Evolutionary conservation across 2,113 vertebrate species (phyloP).

Genomic region (Oreocharis arfaki): DNA sequence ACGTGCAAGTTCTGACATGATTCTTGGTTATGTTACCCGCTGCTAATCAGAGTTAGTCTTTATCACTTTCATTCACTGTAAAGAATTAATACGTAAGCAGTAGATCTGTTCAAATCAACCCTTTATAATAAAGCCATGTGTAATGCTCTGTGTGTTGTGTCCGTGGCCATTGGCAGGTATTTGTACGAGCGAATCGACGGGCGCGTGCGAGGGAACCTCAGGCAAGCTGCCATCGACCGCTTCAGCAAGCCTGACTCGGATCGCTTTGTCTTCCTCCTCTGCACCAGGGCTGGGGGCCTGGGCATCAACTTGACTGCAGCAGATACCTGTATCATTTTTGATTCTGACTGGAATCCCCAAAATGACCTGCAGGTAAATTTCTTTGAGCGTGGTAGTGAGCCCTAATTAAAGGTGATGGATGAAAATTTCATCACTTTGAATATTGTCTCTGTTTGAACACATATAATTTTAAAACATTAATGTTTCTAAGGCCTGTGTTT

Average conservation of each 20-base stretch:
- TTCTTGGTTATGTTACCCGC: background rate
- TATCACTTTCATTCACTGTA: background rate
- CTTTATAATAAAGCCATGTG: accelerated
- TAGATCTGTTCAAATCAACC: background rate
- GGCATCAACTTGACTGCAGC: conserved; percentile 98
- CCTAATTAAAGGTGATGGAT: background rate
- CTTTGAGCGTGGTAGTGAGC: background rate
- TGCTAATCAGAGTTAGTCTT: background rate
- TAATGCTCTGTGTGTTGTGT: accelerated
- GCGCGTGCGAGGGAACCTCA: conserved; percentile 91
- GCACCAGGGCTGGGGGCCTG: conserved; percentile 93
- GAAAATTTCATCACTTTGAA: background rate
- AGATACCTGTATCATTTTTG: conserved; percentile 98
- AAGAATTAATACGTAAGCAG: background rate
- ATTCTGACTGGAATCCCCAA: conserved; percentile 99
- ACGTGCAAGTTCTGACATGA: accelerated
- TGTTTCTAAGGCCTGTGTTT: background rate
- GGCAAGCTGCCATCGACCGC: conserved; percentile 95
- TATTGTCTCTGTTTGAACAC: background rate
- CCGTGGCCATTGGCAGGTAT: conserved; percentile 74
- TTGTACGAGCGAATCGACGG: conserved; percentile 96
- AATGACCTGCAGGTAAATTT: conserved; percentile 92
- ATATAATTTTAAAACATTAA: accelerated
- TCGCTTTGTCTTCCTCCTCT: conserved; percentile 96
- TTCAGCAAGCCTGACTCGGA: conserved; percentile 98